Evolutionary conservation across 1,140 invertebrate genomes (phyloP), one percentile per base, ranked within the genome.

Genomic region (Caenorhabditis inopinata): DNA sequence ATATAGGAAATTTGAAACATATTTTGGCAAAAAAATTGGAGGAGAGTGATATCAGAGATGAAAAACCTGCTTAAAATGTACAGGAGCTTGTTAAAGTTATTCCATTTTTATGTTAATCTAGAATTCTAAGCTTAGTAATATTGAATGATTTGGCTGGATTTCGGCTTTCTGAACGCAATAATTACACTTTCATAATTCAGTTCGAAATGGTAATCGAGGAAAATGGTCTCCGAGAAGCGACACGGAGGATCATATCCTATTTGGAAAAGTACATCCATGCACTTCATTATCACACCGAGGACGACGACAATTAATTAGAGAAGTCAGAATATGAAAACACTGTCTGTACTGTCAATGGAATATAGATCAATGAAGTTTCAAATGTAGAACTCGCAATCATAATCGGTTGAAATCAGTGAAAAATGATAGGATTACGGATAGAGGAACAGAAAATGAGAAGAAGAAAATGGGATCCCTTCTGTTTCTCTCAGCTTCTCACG

Each of bases 191-290:
- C 1, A 62, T 58, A 35, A 23, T 48, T 32, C 45, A 79, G 78
- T 47, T 79, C 27, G 78, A 74, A 38, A 42, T 79, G 78, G 35
- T 79, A 35, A 74, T 79, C 18, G 78, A 79, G 12, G 78, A 79
- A 23, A 79, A 79, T 29, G 78, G 51, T 7, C 27, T 79, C 12
- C n/a, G 18, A 16, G 68, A 47, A 58, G 78, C 78, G 2, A 79
- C 62, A 11, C n/a, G 48, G 42, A 74, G 48, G 29, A 75, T 79
- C 21, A 46, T 42, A 21, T 49, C 46, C 3, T 79, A 74, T 38
- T 45, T 79, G 58, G 78, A 79, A 45, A 45, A 79, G 12, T 79
- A 79, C 21, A 68, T 68, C 21, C 58, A 68, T 68, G 58, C 58
- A 16, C 58, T 68, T 18, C 58, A 68, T 21, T 68, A 68, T 42